Conservation (phyloP, 1,140 invertebrate genomes). For the Dendrolimus punctatus region DNA sequence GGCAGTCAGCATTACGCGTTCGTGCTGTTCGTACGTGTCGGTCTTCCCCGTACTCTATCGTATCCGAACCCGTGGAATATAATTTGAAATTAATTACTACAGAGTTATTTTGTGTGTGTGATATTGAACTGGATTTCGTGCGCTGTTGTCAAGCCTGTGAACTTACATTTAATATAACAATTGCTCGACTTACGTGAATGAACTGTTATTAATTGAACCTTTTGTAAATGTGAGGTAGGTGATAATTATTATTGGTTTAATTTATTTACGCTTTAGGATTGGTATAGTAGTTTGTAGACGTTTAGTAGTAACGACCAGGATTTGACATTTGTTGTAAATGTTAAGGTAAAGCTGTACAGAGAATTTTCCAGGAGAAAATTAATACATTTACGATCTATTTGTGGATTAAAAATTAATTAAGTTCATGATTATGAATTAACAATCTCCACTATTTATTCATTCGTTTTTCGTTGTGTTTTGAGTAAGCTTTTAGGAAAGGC, state of each 20-base stretch:
- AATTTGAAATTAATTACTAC: slow-evolving; percentile 45
- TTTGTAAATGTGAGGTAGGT: slow-evolving; percentile 36
- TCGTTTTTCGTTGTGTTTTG: no score
- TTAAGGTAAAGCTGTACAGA: no score
- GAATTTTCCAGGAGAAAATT: no score
- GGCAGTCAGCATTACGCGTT: slow-evolving; percentile 45
- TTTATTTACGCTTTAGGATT: neutral
- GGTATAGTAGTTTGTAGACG: no score
- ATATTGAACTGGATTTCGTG: slow-evolving; percentile 50
- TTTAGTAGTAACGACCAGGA: no score
- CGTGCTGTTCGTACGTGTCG: slow-evolving; percentile 34
- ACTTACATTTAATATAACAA: slow-evolving; percentile 7
- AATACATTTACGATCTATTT: no score
- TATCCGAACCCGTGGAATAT: slow-evolving; percentile 42
- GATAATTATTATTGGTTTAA: slow-evolving; percentile 12
- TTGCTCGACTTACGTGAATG: slow-evolving; percentile 24
- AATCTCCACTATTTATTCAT: no score
- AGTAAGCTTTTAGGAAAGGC: no score
- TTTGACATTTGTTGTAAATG: no score
- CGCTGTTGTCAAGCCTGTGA: slow-evolving; percentile 24
- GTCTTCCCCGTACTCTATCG: slow-evolving; percentile 17
- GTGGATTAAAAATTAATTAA: no score
- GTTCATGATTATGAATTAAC: no score
- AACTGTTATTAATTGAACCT: slow-evolving; percentile 33
- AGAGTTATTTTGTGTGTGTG: slow-evolving; percentile 40